phyloP scores from a whole-genome alignment of 2,888 invertebrate species.

The Marasmarcha lunaedactyla region DNA sequence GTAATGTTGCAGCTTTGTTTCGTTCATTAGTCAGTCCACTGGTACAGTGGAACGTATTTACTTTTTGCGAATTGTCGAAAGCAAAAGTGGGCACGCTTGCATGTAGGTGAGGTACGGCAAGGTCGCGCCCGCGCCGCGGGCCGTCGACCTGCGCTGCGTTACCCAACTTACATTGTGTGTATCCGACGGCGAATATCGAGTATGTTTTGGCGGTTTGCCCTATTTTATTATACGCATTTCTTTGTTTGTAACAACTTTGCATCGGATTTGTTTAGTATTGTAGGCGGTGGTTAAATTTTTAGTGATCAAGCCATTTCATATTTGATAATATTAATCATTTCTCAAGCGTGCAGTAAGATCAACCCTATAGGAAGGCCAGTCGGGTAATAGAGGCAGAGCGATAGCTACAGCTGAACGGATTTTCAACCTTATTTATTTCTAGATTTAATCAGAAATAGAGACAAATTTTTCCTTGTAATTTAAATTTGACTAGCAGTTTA shows the following conservation, averaged over 20 bases:
- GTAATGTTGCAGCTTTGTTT: slow-evolving; percentile 1
- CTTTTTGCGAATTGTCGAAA: slow-evolving; percentile 66
- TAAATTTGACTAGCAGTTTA: too few species aligned
- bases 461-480: too few species aligned
- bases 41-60: slow-evolving; percentile 4
- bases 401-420: too few species aligned
- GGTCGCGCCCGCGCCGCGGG: slow-evolving; percentile 68
- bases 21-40: slow-evolving; percentile 4
- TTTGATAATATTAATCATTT: too few species aligned
- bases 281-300: too few species aligned
- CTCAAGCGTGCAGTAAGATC: too few species aligned
- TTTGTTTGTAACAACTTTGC: neutral
- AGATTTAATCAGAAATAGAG: too few species aligned
- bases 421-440: too few species aligned
- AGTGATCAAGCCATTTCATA: too few species aligned
- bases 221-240: neutral
- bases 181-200: slow-evolving; percentile 1
- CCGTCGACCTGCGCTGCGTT: slow-evolving; percentile 44
- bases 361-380: too few species aligned
- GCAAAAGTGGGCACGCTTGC: slow-evolving; percentile 59
- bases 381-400: too few species aligned
- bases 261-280: too few species aligned
- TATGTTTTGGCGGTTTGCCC: neutral
- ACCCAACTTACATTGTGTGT: neutral
- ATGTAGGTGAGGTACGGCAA: slow-evolving; percentile 64